These are phyloP conservation scores for Syngnathus scovelli DNA, from an alignment of 2,113 vertebrate species.

Conservation along the genomic window DNA sequence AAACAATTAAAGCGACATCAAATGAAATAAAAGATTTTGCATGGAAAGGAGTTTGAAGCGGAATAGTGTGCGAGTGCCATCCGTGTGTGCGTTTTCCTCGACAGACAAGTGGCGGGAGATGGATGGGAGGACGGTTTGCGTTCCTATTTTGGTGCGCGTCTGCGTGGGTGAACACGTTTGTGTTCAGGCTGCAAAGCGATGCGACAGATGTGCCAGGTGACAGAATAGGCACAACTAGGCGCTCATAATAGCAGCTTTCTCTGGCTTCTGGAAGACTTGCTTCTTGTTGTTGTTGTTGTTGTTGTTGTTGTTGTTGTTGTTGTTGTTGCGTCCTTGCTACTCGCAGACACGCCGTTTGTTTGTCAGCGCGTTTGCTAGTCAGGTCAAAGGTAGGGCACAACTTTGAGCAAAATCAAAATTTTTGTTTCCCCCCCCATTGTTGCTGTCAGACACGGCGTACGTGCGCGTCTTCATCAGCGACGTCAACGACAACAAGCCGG, in stretches of 20 bases:
- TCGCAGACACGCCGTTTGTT: no score
- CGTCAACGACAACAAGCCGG: slow-evolving; percentile 85
- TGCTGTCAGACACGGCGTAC: slow-evolving; percentile 74
- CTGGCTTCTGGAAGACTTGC: not conserved
- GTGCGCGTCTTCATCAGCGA: slow-evolving; percentile 82
- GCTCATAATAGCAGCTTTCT: slow-evolving; percentile 31
- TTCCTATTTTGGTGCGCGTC: slow-evolving; percentile 7
- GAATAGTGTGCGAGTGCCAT: slow-evolving; percentile 11
- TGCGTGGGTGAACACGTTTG: slow-evolving; percentile 4
- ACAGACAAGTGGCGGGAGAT: slow-evolving; percentile 4
- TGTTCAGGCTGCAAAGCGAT: slow-evolving; percentile 17
- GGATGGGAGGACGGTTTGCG: not conserved
- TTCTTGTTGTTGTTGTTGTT: not conserved
- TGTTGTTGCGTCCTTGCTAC: not conserved
- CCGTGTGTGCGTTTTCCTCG: not conserved
- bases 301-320: not conserved
- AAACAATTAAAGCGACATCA: no score
- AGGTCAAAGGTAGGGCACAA: no score
- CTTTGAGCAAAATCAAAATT: not conserved
- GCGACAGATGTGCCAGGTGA: slow-evolving; percentile 56
- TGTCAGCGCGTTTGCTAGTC: not conserved
- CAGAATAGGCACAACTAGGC: slow-evolving; percentile 65
- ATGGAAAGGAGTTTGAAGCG: slow-evolving; percentile 41
- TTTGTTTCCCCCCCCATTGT: not conserved
- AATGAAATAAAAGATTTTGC: not conserved